Percentiles rank a stretch among this genome's conserved stretches.
Evolutionary conservation across 23 tunicate genomes (phyloP).

Genomic region (Trididemnum clinides): DNA sequence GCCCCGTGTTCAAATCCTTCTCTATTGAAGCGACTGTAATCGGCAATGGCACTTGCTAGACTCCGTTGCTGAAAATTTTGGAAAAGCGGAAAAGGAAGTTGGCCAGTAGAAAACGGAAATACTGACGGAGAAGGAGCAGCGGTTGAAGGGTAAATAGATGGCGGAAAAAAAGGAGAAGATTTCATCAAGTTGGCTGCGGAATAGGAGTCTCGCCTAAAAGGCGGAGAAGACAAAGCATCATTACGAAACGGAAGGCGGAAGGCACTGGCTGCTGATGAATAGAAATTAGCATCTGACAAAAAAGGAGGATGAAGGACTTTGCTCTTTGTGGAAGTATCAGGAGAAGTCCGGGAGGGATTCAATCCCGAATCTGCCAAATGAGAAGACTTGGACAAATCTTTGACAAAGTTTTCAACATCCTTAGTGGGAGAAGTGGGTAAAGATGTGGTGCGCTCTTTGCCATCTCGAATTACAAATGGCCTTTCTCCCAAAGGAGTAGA

Average conservation of each 20-base stretch:
- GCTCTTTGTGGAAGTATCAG: not conserved
- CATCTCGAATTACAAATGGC: not conserved
- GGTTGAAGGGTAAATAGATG: conserved; percentile 22
- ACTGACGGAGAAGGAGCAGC: conserved; percentile 13
- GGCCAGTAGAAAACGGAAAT: conserved; percentile 21
- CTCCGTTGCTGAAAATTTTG: conserved; percentile 8
- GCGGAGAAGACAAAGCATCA: not conserved
- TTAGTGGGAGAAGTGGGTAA: not conserved
- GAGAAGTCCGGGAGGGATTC: not conserved
- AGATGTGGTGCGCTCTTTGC: not conserved
- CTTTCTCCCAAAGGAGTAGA: not conserved
- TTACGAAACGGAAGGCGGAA: conserved; percentile 24
- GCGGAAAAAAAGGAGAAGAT: conserved; percentile 9
- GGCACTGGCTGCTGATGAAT: conserved; percentile 10
- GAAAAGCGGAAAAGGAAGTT: conserved; percentile 20
- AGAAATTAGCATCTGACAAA: not conserved
- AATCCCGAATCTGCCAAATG: not conserved
- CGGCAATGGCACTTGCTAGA: conserved; percentile 23
- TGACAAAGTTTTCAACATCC: not conserved
- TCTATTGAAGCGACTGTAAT: not conserved
- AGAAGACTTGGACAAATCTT: not conserved
- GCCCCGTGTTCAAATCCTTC: not conserved
- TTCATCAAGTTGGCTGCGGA: not conserved
- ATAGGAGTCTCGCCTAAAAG: not conserved
- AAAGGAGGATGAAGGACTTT: not conserved